phyloP scores from a whole-genome alignment of 2,888 invertebrate genomes.

The Acleris cristana region DNA sequence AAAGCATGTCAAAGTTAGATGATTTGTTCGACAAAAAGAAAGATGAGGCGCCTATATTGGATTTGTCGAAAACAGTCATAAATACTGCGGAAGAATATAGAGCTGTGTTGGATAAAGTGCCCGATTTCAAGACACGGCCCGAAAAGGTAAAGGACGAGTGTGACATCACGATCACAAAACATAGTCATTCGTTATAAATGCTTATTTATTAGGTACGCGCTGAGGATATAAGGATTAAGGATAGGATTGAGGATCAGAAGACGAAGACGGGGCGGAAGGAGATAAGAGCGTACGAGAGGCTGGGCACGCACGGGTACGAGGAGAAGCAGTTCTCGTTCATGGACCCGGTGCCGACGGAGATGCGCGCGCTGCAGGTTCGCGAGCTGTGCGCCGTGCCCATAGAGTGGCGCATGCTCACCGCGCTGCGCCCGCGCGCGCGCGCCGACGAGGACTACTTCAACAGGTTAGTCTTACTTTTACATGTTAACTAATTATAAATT shows the following conservation, averaged over 20 bases:
- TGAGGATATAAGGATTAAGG: slow-evolving; percentile 91
- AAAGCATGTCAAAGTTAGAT: slow-evolving; percentile 87
- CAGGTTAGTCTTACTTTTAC: slow-evolving; percentile 69
- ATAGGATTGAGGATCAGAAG: slow-evolving; percentile 87
- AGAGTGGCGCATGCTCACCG: slow-evolving; percentile 96
- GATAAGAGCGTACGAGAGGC: slow-evolving; percentile 85
- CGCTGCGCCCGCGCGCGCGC: slow-evolving; percentile 92
- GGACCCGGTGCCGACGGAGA: slow-evolving; percentile 92
- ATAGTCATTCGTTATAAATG: too few relatives aligned
- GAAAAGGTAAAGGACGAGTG: slow-evolving; percentile 86
- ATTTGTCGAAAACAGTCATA: slow-evolving; percentile 91
- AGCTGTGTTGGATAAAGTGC: slow-evolving; percentile 92
- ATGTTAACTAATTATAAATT: too few relatives aligned
- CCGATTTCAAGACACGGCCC: slow-evolving; percentile 94
- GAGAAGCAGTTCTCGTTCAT: slow-evolving; percentile 81
- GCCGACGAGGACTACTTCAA: slow-evolving; percentile 95
- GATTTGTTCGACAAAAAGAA: slow-evolving; percentile 94
- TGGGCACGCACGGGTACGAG: slow-evolving; percentile 85
- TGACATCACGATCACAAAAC: not conserved
- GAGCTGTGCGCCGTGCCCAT: slow-evolving; percentile 94
- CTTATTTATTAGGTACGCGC: slow-evolving; percentile 84
- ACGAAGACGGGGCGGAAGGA: slow-evolving; percentile 90
- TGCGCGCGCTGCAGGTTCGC: slow-evolving; percentile 88
- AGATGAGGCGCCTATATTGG: slow-evolving; percentile 92
- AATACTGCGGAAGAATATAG: slow-evolving; percentile 92